phyloP scores from a whole-genome alignment of 1,140 invertebrate species.

The Trichogramma pretiosum region DNA sequence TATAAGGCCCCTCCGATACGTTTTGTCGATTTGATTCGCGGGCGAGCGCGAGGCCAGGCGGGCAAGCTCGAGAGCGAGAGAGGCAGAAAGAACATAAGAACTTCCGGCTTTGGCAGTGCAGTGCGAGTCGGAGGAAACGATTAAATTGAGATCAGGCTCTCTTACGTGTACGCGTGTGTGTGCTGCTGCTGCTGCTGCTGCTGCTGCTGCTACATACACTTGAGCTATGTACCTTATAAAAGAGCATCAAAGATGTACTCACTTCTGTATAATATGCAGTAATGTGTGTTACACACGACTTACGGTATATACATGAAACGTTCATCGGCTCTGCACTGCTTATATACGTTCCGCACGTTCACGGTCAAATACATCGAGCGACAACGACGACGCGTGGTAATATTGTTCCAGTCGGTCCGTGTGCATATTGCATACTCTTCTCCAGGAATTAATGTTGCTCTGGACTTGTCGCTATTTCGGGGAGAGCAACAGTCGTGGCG shows the following conservation, averaged over 20 bases:
- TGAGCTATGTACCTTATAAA: no score
- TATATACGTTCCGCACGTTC: no score
- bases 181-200: no score
- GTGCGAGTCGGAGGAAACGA: constrained; percentile 18
- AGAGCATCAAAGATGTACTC: no score
- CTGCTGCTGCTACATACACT: no score
- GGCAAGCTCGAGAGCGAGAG: constrained; percentile 2
- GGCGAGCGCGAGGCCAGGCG: background rate
- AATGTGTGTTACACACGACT: no score
- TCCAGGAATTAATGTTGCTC: constrained; percentile 26
- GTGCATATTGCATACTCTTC: constrained; percentile 18
- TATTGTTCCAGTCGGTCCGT: background rate
- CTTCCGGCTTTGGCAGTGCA: constrained; percentile 25
- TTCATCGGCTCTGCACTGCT: background rate
- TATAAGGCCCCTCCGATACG: constrained; percentile 14
- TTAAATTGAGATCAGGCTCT: constrained; percentile 24
- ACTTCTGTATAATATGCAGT: no score
- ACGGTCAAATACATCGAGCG: constrained; percentile 23
- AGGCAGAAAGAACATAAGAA: no score
- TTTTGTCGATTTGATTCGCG: constrained; percentile 9
- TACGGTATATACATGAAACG: background rate
- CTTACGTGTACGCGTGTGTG: constrained; percentile 6
- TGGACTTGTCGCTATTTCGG: constrained; percentile 17
- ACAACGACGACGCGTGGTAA: constrained; percentile 22
- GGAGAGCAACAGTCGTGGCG: background rate